Evolutionary conservation across 2,888 invertebrate genomes (phyloP).

Genomic region (Quadriops clusia): DNA sequence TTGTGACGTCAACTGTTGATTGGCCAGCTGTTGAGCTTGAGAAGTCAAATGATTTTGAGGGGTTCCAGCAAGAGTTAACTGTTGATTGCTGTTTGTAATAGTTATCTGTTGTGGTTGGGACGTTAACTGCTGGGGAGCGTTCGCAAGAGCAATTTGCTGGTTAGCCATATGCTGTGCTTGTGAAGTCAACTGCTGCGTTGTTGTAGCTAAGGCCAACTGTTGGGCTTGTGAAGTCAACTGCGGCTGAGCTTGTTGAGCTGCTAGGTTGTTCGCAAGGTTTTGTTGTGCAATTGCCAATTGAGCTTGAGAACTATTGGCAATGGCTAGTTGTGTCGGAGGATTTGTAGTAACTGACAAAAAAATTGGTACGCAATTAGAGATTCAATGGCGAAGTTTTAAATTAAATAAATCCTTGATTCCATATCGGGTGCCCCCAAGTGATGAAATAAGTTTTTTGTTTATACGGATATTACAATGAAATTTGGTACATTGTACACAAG

Average conservation of each 20-base stretch:
- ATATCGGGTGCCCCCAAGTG: no score
- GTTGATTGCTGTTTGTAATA: conserved; percentile 22
- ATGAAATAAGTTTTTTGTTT: no score
- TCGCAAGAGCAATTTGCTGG: conserved; percentile 24
- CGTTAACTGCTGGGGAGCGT: conserved; percentile 26
- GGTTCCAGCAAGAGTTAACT: conserved; percentile 22
- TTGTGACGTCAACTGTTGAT: conserved; percentile 22
- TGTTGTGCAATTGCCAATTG: conserved; percentile 35
- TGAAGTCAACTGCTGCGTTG: conserved; percentile 26
- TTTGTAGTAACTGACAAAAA: conserved; percentile 31
- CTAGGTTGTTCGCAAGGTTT: conserved; percentile 32
- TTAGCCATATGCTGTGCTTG: conserved; percentile 25
- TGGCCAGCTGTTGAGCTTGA: conserved; percentile 19
- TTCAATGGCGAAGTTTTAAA: no score
- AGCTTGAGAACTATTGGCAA: conserved; percentile 33
- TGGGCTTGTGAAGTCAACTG: conserved; percentile 30
- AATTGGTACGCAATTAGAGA: no score
- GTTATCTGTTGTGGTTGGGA: conserved; percentile 30
- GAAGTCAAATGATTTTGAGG: conserved; percentile 19
- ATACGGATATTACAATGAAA: no score
- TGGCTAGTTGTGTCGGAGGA: conserved; percentile 31
- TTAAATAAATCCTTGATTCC: no score
- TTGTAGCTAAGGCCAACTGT: conserved; percentile 30
- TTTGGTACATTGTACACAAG: no score
- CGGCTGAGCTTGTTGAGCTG: conserved; percentile 27